Evolutionary conservation across 2,888 invertebrate species (phyloP).

Genomic region (Caenorhabditis panamensis): DNA sequence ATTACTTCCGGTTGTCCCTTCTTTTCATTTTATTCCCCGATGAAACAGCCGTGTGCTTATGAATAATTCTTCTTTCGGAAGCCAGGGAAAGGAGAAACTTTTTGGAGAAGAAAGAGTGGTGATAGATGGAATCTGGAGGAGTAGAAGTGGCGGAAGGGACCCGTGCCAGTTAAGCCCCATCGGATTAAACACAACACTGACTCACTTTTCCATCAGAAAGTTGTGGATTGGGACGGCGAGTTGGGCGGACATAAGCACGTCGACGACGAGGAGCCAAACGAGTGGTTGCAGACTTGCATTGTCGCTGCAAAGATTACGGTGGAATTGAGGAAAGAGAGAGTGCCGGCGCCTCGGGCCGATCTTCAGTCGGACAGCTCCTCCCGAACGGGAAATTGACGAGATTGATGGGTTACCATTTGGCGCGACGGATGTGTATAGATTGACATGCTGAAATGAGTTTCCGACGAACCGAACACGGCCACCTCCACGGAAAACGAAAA

Average conservation of each 20-base stretch:
- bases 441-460: conserved; percentile 45
- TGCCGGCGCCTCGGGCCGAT: too few species aligned
- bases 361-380: conserved; percentile 16
- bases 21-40: conserved; percentile 1
- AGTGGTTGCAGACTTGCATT: conserved; percentile 70
- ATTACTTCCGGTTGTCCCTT: conserved; percentile 31
- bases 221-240: conserved; percentile 68
- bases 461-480: conserved; percentile 17
- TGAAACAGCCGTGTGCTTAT: conserved; percentile 15
- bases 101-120: conserved; percentile 15
- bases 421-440: conserved; percentile 42
- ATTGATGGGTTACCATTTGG: conserved; percentile 49
- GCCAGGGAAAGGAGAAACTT: conserved; percentile 10
- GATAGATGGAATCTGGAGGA: conserved; percentile 29
- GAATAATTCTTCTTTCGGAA: conserved; percentile 33
- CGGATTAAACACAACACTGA: conserved; percentile 38
- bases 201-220: conserved; percentile 63
- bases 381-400: conserved; percentile 47
- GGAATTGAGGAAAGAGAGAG: background rate
- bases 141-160: too few species aligned
- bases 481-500: conserved; percentile 13
- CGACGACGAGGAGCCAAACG: conserved; percentile 67
- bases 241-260: conserved; percentile 64
- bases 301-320: conserved; percentile 61
- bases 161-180: conserved; percentile 36